Percentiles rank a stretch among this genome's conserved stretches.
phyloP scores from a whole-genome alignment of 2,113 vertebrate genomes.

The Coregonus clupeaformis region DNA sequence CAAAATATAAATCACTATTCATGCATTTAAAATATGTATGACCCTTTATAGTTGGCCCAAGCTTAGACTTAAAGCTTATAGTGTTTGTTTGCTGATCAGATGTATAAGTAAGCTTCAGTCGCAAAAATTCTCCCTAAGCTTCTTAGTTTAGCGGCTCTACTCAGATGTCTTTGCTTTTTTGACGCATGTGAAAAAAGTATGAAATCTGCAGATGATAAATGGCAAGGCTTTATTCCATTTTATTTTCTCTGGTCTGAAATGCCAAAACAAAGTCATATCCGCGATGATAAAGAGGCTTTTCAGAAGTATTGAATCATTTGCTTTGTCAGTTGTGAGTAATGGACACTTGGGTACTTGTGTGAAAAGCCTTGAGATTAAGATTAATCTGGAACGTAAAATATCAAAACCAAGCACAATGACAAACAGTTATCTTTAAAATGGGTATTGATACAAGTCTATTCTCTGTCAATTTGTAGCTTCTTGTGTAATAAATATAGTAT shows the following conservation, averaged over 20 bases:
- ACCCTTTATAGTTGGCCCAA: slow-evolving; percentile 35
- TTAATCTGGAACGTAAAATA: too few relatives aligned
- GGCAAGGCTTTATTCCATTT: slow-evolving; percentile 40
- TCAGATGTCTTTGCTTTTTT: slow-evolving; percentile 51
- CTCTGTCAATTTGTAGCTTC: not conserved
- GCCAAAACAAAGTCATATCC: slow-evolving; percentile 37
- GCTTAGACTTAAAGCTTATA: slow-evolving; percentile 12
- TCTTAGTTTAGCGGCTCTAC: slow-evolving; percentile 59
- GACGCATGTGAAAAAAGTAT: slow-evolving; percentile 41
- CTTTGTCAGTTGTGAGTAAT: not conserved
- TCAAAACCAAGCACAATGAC: too few relatives aligned
- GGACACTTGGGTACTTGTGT: not conserved
- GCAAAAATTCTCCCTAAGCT: slow-evolving; percentile 66
- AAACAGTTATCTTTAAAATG: too few relatives aligned
- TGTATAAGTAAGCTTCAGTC: slow-evolving; percentile 45
- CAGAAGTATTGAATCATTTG: not conserved
- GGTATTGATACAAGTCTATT: too few relatives aligned
- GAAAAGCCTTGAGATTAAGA: not conserved
- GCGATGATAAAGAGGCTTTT: slow-evolving; percentile 23
- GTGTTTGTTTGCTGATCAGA: slow-evolving; percentile 52
- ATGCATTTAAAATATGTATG: slow-evolving; percentile 33
- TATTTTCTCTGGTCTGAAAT: slow-evolving; percentile 12
- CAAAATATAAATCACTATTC: slow-evolving; percentile 11
- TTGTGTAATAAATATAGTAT: not conserved
- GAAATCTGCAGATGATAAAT: slow-evolving; percentile 44